Percentiles rank a stretch among this genome's conserved stretches.
Conservation (phyloP, 2,113 vertebrate genomes). For the Oncorhynchus gorbuscha region DNA sequence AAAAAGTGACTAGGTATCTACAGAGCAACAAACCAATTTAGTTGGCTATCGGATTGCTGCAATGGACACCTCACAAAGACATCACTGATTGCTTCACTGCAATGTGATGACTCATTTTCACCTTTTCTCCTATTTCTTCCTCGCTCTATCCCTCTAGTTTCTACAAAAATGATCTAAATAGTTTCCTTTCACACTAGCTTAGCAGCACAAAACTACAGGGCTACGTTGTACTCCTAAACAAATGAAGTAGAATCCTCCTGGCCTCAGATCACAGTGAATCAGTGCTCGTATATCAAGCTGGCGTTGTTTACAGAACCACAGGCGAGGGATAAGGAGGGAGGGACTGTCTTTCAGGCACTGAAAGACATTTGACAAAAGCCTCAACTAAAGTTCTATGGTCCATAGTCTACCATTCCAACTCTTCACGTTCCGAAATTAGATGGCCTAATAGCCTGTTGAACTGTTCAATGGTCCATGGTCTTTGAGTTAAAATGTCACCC, state of each 20-base stretch:
- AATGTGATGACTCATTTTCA: conserved; percentile 13
- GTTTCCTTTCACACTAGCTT: conserved; percentile 30
- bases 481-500: conserved; percentile 24
- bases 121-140: conserved; percentile 9
- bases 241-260: conserved; percentile 48
- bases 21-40: too few species aligned
- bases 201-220: conserved; percentile 29
- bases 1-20: too few species aligned
- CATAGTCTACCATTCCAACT: conserved; percentile 27
- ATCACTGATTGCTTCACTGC: not conserved
- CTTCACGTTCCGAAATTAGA: conserved; percentile 19
- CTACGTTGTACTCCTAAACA: conserved; percentile 24
- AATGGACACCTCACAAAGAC: not conserved
- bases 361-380: conserved; percentile 46
- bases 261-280: conserved; percentile 43
- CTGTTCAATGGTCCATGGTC: not conserved
- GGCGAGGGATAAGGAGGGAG: conserved; percentile 5
- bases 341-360: conserved; percentile 48
- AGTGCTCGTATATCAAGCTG: conserved; percentile 51
- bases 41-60: not conserved
- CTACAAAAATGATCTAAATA: conserved; percentile 24
- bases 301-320: conserved; percentile 62
- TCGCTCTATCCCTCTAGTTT: not conserved
- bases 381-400: conserved; percentile 43
- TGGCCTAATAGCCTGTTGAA: conserved; percentile 8